Conservation (phyloP, 2,113 vertebrate species). For the Bungarus multicinctus region DNA sequence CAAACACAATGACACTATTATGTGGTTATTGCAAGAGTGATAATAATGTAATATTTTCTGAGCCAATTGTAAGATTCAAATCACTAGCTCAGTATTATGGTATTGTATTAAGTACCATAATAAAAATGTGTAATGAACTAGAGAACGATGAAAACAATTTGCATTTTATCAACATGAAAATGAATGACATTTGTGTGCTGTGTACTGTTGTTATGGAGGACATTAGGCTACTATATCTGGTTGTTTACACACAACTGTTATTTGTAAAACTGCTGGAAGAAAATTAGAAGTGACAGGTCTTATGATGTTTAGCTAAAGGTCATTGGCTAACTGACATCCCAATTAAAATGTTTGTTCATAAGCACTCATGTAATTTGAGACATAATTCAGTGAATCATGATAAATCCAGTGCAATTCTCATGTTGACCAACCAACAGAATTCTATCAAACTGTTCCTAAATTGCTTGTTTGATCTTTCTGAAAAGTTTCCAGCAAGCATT, state of each 20-base stretch:
- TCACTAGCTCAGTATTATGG: not conserved
- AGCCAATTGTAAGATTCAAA: not conserved
- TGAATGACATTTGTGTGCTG: not conserved
- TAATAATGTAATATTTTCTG: not conserved
- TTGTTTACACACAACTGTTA: not conserved
- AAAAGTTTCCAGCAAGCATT: not conserved
- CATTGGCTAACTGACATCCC: constrained; percentile 10
- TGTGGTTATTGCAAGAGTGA: not conserved
- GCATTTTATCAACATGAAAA: not conserved
- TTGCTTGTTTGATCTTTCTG: not conserved
- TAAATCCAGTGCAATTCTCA: not conserved
- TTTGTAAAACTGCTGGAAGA: not conserved
- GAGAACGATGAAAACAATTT: not conserved
- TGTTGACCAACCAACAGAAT: not conserved
- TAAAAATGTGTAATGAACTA: not conserved
- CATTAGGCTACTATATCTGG: not conserved
- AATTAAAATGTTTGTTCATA: not conserved
- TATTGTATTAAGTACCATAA: not conserved
- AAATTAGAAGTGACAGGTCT: not conserved
- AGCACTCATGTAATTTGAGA: not conserved
- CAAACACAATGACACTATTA: not conserved
- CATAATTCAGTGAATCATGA: not conserved
- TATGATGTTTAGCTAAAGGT: not conserved
- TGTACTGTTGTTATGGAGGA: not conserved
- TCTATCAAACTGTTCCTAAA: not conserved